phyloP scores from a whole-genome alignment of 2,888 invertebrate species.

The Spialia ferax region DNA sequence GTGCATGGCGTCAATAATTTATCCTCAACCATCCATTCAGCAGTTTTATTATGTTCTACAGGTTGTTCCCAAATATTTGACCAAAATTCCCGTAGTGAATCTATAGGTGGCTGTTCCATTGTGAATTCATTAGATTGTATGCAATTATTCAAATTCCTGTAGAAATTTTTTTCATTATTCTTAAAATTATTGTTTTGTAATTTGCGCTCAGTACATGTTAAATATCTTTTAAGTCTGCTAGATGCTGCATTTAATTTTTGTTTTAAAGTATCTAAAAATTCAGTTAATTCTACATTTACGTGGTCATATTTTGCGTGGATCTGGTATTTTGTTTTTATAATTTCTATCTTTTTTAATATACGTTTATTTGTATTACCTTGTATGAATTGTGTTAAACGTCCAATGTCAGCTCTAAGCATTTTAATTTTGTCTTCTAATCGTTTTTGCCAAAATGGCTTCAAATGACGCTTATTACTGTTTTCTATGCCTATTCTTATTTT shows the following conservation, averaged over 20 bases:
- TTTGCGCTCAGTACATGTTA: too few relatives aligned
- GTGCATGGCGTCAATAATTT: too few relatives aligned
- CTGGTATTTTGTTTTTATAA: too few relatives aligned
- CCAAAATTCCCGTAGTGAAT: background rate
- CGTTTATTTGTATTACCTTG: background rate
- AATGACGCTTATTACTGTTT: too few relatives aligned
- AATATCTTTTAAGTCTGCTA: too few relatives aligned
- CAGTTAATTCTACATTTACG: background rate
- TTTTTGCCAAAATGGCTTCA: background rate
- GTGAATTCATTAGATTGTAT: too few relatives aligned
- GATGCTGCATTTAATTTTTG: background rate
- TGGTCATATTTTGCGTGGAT: background rate
- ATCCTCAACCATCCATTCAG: background rate
- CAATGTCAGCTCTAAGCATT: background rate
- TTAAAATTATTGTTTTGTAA: too few relatives aligned
- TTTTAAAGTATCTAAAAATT: conserved; percentile 31
- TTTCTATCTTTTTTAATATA: too few relatives aligned
- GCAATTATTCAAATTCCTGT: too few relatives aligned
- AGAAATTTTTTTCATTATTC: too few relatives aligned
- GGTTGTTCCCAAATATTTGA: background rate
- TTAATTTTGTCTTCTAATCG: background rate
- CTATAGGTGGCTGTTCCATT: background rate
- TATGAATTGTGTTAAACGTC: background rate
- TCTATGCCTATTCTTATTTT: too few relatives aligned
- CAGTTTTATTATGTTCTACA: background rate